Evolutionary conservation across 2,888 invertebrate species (phyloP).

Genomic region (Callosobruchus maculatus): DNA sequence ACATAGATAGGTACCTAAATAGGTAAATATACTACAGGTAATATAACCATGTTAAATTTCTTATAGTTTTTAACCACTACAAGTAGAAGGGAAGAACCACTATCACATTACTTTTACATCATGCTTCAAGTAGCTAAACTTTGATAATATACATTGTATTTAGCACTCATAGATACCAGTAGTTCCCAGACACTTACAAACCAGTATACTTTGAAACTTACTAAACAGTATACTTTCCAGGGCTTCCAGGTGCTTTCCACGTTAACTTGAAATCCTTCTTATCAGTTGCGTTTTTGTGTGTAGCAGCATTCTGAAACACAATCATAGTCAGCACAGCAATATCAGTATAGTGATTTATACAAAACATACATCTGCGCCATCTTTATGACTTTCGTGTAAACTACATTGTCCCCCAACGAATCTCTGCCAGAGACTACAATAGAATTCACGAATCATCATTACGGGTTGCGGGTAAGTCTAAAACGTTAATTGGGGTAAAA

Average conservation of each 20-base stretch:
- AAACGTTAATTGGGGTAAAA: background rate
- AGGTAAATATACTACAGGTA: too few relatives aligned
- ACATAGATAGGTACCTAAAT: too few relatives aligned
- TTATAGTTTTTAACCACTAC: too few relatives aligned
- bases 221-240: conserved; percentile 63
- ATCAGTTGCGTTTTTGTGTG: conserved; percentile 64
- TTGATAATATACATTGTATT: too few relatives aligned
- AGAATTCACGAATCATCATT: background rate
- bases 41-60: too few relatives aligned
- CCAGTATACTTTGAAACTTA: too few relatives aligned
- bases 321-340: background rate
- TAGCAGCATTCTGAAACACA: conserved; percentile 60
- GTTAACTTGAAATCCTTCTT: conserved; percentile 56
- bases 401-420: background rate
- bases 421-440: background rate
- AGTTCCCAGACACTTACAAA: too few relatives aligned
- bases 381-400: conserved; percentile 4
- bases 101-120: too few relatives aligned
- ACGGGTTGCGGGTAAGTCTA: background rate
- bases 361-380: background rate
- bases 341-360: background rate
- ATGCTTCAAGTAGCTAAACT: too few relatives aligned
- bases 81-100: too few relatives aligned
- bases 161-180: too few relatives aligned
- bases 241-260: conserved; percentile 64